Conservation (phyloP, 92 coral and sea anemone species). For the Pocillopora grandis region DNA sequence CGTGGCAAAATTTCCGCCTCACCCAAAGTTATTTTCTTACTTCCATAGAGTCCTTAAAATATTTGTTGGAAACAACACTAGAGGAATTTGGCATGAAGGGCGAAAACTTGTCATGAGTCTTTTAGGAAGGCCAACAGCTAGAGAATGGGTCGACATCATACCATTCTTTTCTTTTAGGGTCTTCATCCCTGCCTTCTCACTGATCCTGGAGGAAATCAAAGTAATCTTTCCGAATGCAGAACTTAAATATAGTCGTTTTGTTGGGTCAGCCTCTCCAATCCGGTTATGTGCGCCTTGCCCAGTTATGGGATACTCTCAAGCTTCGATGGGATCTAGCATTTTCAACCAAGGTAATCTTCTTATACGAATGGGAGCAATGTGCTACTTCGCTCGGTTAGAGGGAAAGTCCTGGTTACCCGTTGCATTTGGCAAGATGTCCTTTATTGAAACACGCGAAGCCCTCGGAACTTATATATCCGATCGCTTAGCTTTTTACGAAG, state of each 20-base stretch:
- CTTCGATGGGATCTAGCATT: slow-evolving; percentile 23
- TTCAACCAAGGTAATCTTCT: slow-evolving; percentile 34
- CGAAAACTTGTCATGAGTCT: too few species aligned
- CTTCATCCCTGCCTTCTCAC: slow-evolving; percentile 32
- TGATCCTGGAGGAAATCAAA: slow-evolving; percentile 29
- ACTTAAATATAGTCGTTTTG: slow-evolving; percentile 13
- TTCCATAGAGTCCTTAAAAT: too few species aligned
- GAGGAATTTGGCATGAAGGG: neutral
- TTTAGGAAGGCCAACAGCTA: too few species aligned
- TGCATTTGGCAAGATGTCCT: slow-evolving; percentile 48
- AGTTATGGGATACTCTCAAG: slow-evolving; percentile 40
- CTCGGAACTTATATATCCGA: too few species aligned
- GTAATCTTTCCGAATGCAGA: slow-evolving; percentile 16
- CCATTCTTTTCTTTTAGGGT: slow-evolving; percentile 26
- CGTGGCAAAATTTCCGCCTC: too few species aligned
- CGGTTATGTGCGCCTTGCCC: slow-evolving; percentile 41
- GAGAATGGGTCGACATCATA: slow-evolving; percentile 20
- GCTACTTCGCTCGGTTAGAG: slow-evolving; percentile 37
- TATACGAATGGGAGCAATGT: slow-evolving; percentile 48
- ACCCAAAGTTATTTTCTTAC: too few species aligned
- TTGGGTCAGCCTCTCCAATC: slow-evolving; percentile 25
- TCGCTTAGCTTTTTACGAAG: too few species aligned
- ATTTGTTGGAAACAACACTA: slow-evolving; percentile 35
- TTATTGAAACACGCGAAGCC: neutral
- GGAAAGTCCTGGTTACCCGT: slow-evolving; percentile 34